Base-by-base conservation (phyloP, 2,888 invertebrate species). In the Tuta absoluta region DNA sequence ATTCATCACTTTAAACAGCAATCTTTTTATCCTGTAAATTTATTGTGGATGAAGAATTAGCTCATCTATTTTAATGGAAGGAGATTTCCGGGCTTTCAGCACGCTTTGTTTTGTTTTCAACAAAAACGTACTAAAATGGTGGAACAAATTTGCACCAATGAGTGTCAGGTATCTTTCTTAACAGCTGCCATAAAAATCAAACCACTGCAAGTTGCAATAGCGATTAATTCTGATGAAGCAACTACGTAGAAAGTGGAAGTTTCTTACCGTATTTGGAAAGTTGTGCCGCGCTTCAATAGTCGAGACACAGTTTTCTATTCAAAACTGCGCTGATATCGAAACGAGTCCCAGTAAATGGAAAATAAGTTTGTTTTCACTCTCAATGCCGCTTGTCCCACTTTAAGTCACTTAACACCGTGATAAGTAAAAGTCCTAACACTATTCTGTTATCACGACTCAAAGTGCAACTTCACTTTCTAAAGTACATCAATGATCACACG, bases 321-420 rank as follows among this genome's bases (percentile, higher is more conserved):
- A 88, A 91, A 91, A 91, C 89, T 83, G 87, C 69, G 87, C 83
- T 81, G 91, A 91, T 91, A 91, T 86, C 82, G 86, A 86, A 85
- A 86, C 81, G 70, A 83, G 86, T 87, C 81, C 77, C 65, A 73
- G 75, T 71, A 77, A 78, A 78, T 81, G 81, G 74, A 73, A 56
- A 33, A 56, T 56, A 56, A 56, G 56, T 56, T 56, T 56, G 24
- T 56, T 69, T 73, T 79, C 81, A 84, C 77, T 78, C 72, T 76
- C 77, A 79, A 80, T 77, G 71, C 71, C 71, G 66, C 72, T 76
- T 72, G 81, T 80, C 77, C 77, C 82, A 85, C 84, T 79, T 66
- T 45, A 33, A 76, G 79, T 73, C 79, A 86, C 85, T 72, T 75
- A 78, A 73, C 83, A 85, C 78, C 75, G 74, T 80, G 80, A 80